Percentiles rank a stretch among this genome's conserved stretches.
phyloP scores from a whole-genome alignment of 2,113 vertebrate species.

The Phalacrocorax brasilianus region DNA sequence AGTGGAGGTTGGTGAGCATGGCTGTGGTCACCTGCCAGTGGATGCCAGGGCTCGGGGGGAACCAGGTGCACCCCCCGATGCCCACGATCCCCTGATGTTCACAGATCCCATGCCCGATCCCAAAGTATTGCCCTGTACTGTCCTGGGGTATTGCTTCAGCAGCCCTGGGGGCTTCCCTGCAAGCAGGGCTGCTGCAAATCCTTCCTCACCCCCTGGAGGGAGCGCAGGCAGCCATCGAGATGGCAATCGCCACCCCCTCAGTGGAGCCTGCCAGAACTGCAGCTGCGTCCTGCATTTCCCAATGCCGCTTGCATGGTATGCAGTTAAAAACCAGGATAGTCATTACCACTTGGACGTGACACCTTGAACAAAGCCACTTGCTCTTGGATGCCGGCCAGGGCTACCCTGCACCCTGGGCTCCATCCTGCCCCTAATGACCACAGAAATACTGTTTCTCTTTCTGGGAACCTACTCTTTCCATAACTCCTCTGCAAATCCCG shows the following conservation, averaged over 20 bases:
- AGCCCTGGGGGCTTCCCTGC: background rate
- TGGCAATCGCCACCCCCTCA: rapidly evolving
- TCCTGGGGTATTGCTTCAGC: background rate
- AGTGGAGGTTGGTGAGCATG: rapidly evolving
- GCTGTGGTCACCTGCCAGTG: background rate
- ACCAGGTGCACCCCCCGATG: rapidly evolving
- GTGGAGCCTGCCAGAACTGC: background rate
- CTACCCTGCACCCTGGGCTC: background rate
- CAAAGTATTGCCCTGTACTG: rapidly evolving
- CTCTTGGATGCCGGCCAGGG: rapidly evolving
- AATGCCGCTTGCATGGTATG: rapidly evolving
- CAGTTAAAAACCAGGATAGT: background rate
- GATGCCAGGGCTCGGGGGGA: background rate
- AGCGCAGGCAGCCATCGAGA: rapidly evolving
- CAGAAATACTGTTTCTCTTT: background rate
- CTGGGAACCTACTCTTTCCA: background rate
- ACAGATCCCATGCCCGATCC: rapidly evolving
- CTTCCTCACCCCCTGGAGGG: rapidly evolving
- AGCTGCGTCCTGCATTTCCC: background rate
- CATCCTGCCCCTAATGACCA: background rate
- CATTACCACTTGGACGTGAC: rapidly evolving
- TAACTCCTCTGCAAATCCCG: background rate
- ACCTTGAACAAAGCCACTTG: rapidly evolving
- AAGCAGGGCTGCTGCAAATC: background rate
- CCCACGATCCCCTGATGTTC: background rate